Conservation (phyloP, 2,797 vertebrate genomes). For the Lates japonicus region DNA sequence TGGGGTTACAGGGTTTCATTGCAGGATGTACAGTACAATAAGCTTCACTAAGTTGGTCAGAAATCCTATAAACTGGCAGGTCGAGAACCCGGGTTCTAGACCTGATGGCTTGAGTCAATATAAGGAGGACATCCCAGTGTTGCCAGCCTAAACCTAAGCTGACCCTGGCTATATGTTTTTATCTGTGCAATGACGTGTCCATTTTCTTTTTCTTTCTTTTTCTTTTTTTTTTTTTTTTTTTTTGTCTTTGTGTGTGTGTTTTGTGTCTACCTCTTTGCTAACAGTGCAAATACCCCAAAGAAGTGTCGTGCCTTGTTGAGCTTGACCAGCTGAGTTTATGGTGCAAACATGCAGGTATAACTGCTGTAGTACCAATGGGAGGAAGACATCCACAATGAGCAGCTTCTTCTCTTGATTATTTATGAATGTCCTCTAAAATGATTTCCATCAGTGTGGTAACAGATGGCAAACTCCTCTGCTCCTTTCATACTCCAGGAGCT, state of each 20-base stretch:
- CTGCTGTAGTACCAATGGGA: slow-evolving; percentile 91
- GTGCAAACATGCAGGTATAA: slow-evolving; percentile 99
- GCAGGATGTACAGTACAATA: slow-evolving; percentile 65
- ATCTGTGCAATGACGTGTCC: slow-evolving; percentile 94
- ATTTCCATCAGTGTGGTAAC: slow-evolving; percentile 76
- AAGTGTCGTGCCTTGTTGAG: slow-evolving; percentile 99
- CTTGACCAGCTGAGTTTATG: slow-evolving; percentile 99
- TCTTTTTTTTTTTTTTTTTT: slow-evolving; percentile 92
- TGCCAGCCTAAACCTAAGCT: slow-evolving; percentile 91
- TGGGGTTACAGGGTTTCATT: slow-evolving; percentile 45
- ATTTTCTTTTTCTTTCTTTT: slow-evolving; percentile 91
- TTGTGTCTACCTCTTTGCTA: slow-evolving; percentile 99
- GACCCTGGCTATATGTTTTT: slow-evolving; percentile 91
- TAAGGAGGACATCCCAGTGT: slow-evolving; percentile 91
- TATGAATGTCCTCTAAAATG: slow-evolving; percentile 67
- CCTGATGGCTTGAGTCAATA: slow-evolving; percentile 80
- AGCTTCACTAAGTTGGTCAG: slow-evolving; percentile 56
- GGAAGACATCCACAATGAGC: slow-evolving; percentile 87
- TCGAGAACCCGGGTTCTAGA: slow-evolving; percentile 79
- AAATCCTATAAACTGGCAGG: slow-evolving; percentile 73
- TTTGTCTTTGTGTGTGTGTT: slow-evolving; percentile 89
- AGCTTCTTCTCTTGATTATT: slow-evolving; percentile 72
- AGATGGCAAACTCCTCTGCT: slow-evolving; percentile 77
- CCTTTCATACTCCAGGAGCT: slow-evolving; percentile 67
- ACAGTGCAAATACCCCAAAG: slow-evolving; percentile 99